phyloP scores from a whole-genome alignment of 1,140 invertebrate genomes.

The Maconellicoccus hirsutus region DNA sequence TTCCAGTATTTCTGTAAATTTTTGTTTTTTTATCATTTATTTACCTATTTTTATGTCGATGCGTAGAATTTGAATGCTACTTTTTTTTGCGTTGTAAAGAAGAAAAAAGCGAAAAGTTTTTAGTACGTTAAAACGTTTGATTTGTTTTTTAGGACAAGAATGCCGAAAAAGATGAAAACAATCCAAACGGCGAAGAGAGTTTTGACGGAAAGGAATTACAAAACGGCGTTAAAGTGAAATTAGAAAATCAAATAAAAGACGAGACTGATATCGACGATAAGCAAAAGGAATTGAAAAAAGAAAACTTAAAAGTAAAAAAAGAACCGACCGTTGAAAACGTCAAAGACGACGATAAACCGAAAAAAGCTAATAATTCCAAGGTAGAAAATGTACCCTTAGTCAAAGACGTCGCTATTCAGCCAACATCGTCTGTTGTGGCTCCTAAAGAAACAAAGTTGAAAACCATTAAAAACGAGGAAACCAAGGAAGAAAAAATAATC shows the following conservation, averaged over 20 bases:
- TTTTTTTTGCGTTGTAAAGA: too few species aligned
- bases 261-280: not conserved
- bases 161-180: not conserved
- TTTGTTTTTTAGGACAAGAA: not conserved
- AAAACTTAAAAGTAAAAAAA: not conserved
- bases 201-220: not conserved
- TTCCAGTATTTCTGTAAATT: too few species aligned
- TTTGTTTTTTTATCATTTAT: too few species aligned
- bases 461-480: not conserved
- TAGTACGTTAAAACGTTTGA: slow-evolving; percentile 11
- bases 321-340: not conserved
- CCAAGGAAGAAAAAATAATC: not conserved
- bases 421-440: not conserved
- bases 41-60: too few species aligned
- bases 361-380: not conserved
- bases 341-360: not conserved
- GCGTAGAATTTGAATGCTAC: too few species aligned
- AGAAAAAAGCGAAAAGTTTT: not conserved
- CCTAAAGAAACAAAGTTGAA: not conserved
- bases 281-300: not conserved
- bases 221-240: not conserved
- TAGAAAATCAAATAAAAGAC: not conserved
- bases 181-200: not conserved
- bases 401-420: not conserved
- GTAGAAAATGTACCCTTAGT: not conserved